Evolutionary conservation across 2,113 vertebrate species (phyloP).

Genomic region (Ageneiosus marmoratus): DNA sequence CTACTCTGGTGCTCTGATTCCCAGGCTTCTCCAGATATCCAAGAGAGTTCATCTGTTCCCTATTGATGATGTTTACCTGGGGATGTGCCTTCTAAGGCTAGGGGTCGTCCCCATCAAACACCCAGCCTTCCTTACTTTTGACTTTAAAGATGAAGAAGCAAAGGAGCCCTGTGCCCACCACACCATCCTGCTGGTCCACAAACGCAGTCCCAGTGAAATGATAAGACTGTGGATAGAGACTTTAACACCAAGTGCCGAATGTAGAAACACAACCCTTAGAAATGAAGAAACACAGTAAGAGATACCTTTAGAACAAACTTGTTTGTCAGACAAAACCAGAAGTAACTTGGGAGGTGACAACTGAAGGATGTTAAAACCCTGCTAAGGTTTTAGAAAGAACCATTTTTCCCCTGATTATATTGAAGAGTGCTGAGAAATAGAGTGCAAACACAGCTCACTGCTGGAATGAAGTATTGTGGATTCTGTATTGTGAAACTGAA

Average conservation of each 20-base stretch:
- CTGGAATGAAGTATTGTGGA: background rate
- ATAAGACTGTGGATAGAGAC: constrained; percentile 59
- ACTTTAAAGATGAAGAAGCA: constrained; percentile 51
- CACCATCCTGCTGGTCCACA: constrained; percentile 69
- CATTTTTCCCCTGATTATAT: background rate
- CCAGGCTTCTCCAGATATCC: constrained; percentile 60
- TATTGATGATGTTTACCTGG: constrained; percentile 76
- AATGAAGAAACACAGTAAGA: background rate
- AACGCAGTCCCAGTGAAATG: constrained; percentile 62
- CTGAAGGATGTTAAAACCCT: background rate
- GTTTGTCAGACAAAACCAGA: background rate
- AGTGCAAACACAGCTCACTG: background rate
- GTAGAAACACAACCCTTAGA: constrained; percentile 57
- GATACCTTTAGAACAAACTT: background rate
- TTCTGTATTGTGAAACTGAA: background rate
- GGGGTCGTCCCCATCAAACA: constrained; percentile 59
- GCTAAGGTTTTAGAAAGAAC: background rate
- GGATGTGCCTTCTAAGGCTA: constrained; percentile 74
- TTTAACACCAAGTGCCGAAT: constrained; percentile 42
- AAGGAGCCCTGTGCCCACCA: constrained; percentile 62
- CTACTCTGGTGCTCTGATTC: constrained; percentile 67
- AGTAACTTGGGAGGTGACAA: background rate
- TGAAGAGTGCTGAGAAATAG: too few species aligned
- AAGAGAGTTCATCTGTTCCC: constrained; percentile 71
- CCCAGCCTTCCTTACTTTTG: constrained; percentile 72